Percentiles rank a stretch among this genome's conserved stretches.
phyloP scores from a whole-genome alignment of 2,888 invertebrate species.

The Drosophila engyochracea region DNA sequence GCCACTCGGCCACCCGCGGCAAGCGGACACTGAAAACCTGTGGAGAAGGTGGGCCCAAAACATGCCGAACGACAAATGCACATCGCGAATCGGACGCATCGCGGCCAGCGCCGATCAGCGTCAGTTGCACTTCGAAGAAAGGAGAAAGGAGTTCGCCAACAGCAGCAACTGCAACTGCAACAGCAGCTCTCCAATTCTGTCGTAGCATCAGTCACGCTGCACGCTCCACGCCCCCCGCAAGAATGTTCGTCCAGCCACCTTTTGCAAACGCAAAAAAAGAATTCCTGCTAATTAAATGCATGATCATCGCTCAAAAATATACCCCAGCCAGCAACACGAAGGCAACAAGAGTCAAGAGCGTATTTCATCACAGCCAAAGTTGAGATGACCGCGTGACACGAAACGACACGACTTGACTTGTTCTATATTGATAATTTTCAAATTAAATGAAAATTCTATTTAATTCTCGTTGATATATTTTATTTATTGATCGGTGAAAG shows the following conservation, averaged over 20 bases:
- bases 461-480: background rate
- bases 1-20: no score
- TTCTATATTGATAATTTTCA: background rate
- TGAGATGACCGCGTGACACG: slow-evolving; percentile 32
- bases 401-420: background rate
- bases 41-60: slow-evolving; percentile 42
- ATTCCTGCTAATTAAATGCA: slow-evolving; percentile 79
- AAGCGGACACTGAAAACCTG: slow-evolving; percentile 46
- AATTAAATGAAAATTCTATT: background rate
- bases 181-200: slow-evolving; percentile 17
- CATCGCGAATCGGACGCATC: slow-evolving; percentile 16
- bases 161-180: slow-evolving; percentile 16
- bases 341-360: slow-evolving; percentile 42
- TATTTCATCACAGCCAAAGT: slow-evolving; percentile 43
- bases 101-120: slow-evolving; percentile 20
- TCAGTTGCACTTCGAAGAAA: slow-evolving; percentile 56
- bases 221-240: background rate
- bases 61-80: slow-evolving; percentile 28
- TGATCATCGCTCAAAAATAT: slow-evolving; percentile 73
- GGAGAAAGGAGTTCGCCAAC: slow-evolving; percentile 55
- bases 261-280: slow-evolving; percentile 29
- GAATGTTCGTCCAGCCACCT: background rate
- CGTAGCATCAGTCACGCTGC: slow-evolving; percentile 13
- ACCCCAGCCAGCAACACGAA: slow-evolving; percentile 38
- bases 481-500: background rate